Conservation (phyloP, 2,113 vertebrate genomes). For the Leptosomus discolor region DNA sequence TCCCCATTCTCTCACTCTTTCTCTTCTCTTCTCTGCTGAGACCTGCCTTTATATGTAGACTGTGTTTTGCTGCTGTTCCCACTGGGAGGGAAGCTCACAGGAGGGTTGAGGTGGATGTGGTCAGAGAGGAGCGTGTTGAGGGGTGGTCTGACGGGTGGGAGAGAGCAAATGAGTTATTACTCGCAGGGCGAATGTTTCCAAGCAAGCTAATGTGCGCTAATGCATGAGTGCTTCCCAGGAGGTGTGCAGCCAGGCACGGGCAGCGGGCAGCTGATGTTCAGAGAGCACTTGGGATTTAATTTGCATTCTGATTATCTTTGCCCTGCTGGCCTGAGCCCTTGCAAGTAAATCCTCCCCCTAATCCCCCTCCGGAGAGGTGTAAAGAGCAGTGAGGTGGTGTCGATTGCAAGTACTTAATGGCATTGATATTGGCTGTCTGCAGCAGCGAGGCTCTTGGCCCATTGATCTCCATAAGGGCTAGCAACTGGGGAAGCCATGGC, state of each 20-base stretch:
- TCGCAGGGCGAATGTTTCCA: not conserved
- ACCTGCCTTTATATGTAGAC: not conserved
- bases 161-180: not conserved
- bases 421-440: not conserved
- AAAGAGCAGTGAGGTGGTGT: constrained; percentile 39
- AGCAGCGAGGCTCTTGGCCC: not conserved
- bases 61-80: not conserved
- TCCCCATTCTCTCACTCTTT: not conserved
- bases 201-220: constrained; percentile 6
- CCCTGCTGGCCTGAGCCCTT: constrained; percentile 50
- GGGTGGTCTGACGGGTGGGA: not conserved
- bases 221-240: constrained; percentile 21
- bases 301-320: constrained; percentile 57
- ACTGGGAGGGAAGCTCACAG: not conserved
- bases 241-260: constrained; percentile 2
- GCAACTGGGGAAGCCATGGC: accelerated
- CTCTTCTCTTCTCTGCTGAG: not conserved
- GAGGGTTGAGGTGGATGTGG: not conserved
- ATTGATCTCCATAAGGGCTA: not conserved
- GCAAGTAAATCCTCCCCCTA: constrained; percentile 38
- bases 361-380: constrained; percentile 46
- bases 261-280: constrained; percentile 11
- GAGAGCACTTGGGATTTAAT: not conserved
- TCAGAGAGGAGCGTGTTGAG: not conserved
- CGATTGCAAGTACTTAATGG: constrained; percentile 11